Base-by-base conservation (phyloP, 2,888 invertebrate species). In the Acanthococcus lagerstroemiae region DNA sequence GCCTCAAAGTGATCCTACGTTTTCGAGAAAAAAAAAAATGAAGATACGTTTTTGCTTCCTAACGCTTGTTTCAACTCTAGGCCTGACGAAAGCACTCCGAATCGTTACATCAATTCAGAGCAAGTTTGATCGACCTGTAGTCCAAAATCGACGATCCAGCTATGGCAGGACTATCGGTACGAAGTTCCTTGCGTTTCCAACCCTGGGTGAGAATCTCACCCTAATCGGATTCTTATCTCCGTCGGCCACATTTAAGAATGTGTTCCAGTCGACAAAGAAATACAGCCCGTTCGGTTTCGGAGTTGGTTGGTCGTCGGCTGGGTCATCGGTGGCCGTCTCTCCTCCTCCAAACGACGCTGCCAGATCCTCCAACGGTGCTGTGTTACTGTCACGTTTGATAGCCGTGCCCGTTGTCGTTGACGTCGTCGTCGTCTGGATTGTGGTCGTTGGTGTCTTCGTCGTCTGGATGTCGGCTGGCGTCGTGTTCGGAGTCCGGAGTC, bases 251-350 rank as follows among this genome's bases (percentile, higher is more conserved):
- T 90, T 89, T 17, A 90, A 78, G 73, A 91, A 91, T 61, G 86
- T 84, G 73, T 91, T 90, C 89, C 90, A 90, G 74, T 91, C 91
- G 5, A 89, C 79, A 73, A 90, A 80, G 78, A 90, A 90, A 74
- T 90, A 91, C 70, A 90, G 85, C 0, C 90, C 91, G 68, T 85
- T 89, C n/a, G 65, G 65, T 65, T 30, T 65, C 2, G 55, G 12
- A 21, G 63, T 65, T 6, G 65, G 58, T 72, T 81, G 80, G 3
- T 84, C 81, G 72, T 85, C 84, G 6, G 68, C 81, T 9, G 81
- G 80, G 44, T 77, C 74, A 37, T 76, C 78, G 6, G 81, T 67
- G 12, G 71, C 71, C 15, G 70, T 70, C 25, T 72, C 80, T 52
- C 79, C 79, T 25, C 85, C 86, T 30, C 86, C 87, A 72, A 90